Evolutionary conservation across 2,888 invertebrate genomes (phyloP), one percentile per base, ranked within the genome.

Genomic region (Mesorhabditis spiculigera): DNA sequence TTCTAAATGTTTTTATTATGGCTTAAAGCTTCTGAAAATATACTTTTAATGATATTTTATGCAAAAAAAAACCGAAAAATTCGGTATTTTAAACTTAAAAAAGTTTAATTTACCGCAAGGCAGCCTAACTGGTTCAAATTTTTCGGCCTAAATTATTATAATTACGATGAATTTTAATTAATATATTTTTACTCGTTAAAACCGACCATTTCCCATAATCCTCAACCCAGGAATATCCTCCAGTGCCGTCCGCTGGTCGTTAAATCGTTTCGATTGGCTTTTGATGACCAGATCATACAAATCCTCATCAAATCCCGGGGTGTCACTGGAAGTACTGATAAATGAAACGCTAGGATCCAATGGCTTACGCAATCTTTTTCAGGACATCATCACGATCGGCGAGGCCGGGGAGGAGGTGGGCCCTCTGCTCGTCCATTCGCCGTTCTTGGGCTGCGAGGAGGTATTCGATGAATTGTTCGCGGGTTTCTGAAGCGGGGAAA

Each of bases 371-470:
- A 50, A 50, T 50, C 58, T 50, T 50, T 50, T 50, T 10, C 58
- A 50, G n/a, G 8, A 50, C 58, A 50, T 50, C 58, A 2, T 50
- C 58, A 13, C 58, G 58, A 3, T 50, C 58, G 58, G 58, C 58
- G 58, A 50, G 58, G 8, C 58, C 58, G 58, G 58, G 58, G 58
- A 50, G n/a, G 58, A 50, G 58, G 58, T 50, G 58, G n/a, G 58
- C 58, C 58, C 58, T 1, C n/a, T 50, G 58, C 58, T 50, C 58
- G 8, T 50, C 58, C 58, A 50, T 50, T 50, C 58, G 58, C 3
- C 58, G 58, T 10, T n/a, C 58, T n/a, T 50, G 58, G 1, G 58
- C 58, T 0, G 58, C 58, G 10, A 50, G 58, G 10, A 50, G 58
- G 58, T 50, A 50, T n/a, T 50, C 58, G 58, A 50, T 50, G 58